A percentile compares a stretch with the other conserved stretches of the same genome.
These are phyloP conservation scores for Otolemur crassicaudatus DNA, from an alignment of 2,797 vertebrate genomes.

Conservation along the genomic window DNA sequence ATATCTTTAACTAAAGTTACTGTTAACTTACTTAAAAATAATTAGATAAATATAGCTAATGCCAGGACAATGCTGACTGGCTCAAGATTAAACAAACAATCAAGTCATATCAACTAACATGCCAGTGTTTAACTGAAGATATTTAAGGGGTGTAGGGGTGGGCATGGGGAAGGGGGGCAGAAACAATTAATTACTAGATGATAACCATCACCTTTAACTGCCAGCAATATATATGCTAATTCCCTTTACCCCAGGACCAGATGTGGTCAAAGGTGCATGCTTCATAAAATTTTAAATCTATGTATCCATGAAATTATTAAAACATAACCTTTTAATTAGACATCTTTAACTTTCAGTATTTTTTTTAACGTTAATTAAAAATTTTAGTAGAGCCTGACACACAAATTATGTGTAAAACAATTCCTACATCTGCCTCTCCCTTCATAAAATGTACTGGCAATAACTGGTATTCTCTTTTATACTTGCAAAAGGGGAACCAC, in stretches of 20 bases:
- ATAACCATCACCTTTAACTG: conserved; percentile 8
- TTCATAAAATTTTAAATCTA: not conserved
- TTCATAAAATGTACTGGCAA: not conserved
- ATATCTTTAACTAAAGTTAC: conserved; percentile 51
- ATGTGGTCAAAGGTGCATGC: not conserved
- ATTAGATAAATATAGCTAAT: conserved; percentile 6
- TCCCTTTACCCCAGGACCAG: not conserved
- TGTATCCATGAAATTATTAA: conserved; percentile 8
- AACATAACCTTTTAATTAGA: not conserved
- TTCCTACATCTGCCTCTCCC: not conserved
- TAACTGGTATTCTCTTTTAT: not conserved
- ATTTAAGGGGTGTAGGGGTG: not conserved
- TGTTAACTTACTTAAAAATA: conserved; percentile 65
- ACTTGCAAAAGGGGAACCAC: not conserved
- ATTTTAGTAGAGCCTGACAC: conserved; percentile 3
- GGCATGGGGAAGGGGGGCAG: not conserved
- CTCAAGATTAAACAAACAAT: conserved; percentile 42
- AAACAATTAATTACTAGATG: conserved; percentile 26
- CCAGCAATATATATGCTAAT: conserved; percentile 9
- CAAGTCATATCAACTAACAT: not conserved
- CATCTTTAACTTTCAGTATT: not conserved
- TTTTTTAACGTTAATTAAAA: conserved; percentile 37
- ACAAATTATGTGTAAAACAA: conserved; percentile 13
- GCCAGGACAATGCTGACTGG: not conserved
- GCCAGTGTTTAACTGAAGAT: not conserved